Evolutionary conservation across 2,113 vertebrate species (phyloP).

Genomic region (Gasterosteus nipponicus): DNA sequence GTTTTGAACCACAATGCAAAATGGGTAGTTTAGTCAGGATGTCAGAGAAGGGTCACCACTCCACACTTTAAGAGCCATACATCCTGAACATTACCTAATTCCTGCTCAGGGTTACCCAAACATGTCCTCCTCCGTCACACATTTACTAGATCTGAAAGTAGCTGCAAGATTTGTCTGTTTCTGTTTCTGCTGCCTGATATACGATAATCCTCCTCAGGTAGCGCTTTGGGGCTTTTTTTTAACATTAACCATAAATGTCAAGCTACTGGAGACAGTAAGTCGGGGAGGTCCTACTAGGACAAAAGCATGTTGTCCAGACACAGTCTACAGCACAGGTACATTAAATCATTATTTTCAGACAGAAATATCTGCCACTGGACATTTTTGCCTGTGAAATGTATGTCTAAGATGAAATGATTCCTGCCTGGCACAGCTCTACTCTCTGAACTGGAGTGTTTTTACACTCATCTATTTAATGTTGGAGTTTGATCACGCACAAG

Average conservation of each 20-base stretch:
- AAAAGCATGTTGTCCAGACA: constrained; percentile 79
- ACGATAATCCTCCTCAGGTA: constrained; percentile 67
- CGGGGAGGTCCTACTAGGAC: constrained; percentile 72
- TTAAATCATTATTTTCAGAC: constrained; percentile 79
- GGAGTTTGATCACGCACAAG: constrained; percentile 42
- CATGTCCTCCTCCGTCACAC: constrained; percentile 53
- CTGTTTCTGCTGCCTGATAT: constrained; percentile 66
- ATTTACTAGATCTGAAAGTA: constrained; percentile 64
- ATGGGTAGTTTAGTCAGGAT: constrained; percentile 60
- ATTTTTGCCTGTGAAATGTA: constrained; percentile 76
- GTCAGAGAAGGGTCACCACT: constrained; percentile 59
- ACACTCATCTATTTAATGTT: constrained; percentile 44
- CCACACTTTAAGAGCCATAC: constrained; percentile 60
- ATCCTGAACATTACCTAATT: constrained; percentile 77
- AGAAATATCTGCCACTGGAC: constrained; percentile 78
- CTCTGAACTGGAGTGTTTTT: constrained; percentile 46
- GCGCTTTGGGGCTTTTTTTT: constrained; percentile 54
- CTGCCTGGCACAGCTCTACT: constrained; percentile 55
- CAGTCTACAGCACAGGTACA: constrained; percentile 68
- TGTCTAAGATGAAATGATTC: constrained; percentile 77
- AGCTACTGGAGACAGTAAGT: constrained; percentile 75
- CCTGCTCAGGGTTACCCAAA: constrained; percentile 71
- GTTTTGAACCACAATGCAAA: constrained; percentile 49
- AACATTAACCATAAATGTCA: constrained; percentile 77
- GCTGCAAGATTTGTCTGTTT: constrained; percentile 67